Evolutionary conservation across 2,888 invertebrate genomes (phyloP), one percentile per base, ranked within the genome.

Genomic region (Mythimna pallens): DNA sequence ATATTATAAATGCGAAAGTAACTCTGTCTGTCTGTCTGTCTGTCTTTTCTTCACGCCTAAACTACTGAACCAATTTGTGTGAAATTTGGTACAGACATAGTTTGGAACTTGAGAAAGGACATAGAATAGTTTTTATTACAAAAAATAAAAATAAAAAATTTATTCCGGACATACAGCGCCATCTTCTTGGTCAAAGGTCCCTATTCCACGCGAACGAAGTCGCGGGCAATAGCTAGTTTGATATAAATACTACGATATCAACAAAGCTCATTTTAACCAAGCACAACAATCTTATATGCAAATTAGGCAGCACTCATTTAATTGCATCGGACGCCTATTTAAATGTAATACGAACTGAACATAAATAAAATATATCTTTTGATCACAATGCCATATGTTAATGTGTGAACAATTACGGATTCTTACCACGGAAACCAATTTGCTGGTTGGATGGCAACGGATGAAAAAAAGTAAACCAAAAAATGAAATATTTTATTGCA

Each of bases 391-490:
- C 69, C 34, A 61, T 84, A 84, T 78, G 70, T 70, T 79, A 79
- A 84, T 81, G 75, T 84, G 82, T 81, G 63, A 79, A 79, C 77
- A 77, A 85, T 83, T 79, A 81, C 68, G 71, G 58, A 86, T 85
- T 84, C 85, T 79, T 74, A 85, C 80, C 86, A 85, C 82, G 77
- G 65, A 85, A 87, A 74, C 81, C 86, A 86, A 89, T 89, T 88
- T 83, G 76, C 80, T 65, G 63, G 36, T 3, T 58, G 62, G 20
- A 47, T 50, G 58, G 30, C 59, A 34, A 52, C 50, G n/a, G 40
- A 17, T 3, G 52, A 64, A 69, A 78, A n/a, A 80, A 83, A 34
- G 83, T 67, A 73, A 77, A 62, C 72, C 70, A 73, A 81, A 78
- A 81, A 65, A 59, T 30, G 74, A 47, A 54, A 50, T 65, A 14